Evolutionary conservation across 2,888 invertebrate species (phyloP).

Genomic region (Leucoma salicis): DNA sequence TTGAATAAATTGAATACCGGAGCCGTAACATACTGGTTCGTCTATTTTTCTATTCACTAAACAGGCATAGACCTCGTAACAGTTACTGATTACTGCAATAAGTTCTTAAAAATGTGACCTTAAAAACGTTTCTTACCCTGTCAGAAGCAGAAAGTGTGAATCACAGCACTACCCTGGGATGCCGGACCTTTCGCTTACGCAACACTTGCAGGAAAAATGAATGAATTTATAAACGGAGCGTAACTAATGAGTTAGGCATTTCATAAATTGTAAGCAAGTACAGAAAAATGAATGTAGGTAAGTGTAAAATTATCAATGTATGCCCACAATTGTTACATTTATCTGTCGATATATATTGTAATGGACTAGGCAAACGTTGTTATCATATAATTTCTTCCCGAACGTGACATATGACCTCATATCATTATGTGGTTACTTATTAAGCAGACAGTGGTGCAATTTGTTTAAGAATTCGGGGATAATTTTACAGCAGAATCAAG

Average conservation of each 20-base stretch:
- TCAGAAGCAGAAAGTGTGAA: background rate
- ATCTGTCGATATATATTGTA: too few relatives aligned
- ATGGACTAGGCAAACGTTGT: too few relatives aligned
- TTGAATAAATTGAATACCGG: background rate
- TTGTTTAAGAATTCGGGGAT: too few relatives aligned
- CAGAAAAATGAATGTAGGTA: background rate
- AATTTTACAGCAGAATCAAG: too few relatives aligned
- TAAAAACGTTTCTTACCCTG: background rate
- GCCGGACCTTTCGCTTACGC: conserved; percentile 1
- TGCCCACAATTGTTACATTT: too few relatives aligned
- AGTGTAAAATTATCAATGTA: too few relatives aligned
- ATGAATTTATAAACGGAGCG: background rate
- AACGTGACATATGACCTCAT: too few relatives aligned
- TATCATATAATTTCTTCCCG: too few relatives aligned
- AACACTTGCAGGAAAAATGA: conserved; percentile 3
- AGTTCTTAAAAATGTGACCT: background rate
- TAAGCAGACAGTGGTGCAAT: too few relatives aligned
- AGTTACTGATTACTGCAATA: background rate
- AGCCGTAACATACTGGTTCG: background rate
- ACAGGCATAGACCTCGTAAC: background rate
- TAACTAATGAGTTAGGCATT: conserved; percentile 2
- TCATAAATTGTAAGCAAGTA: conserved; percentile 2
- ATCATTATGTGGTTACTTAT: too few relatives aligned
- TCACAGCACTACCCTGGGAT: background rate
- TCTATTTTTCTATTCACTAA: background rate